A percentile compares a stretch with the other conserved stretches of the same genome.
phyloP scores from a whole-genome alignment of 2,888 invertebrate species.

The Lottia scabra region DNA sequence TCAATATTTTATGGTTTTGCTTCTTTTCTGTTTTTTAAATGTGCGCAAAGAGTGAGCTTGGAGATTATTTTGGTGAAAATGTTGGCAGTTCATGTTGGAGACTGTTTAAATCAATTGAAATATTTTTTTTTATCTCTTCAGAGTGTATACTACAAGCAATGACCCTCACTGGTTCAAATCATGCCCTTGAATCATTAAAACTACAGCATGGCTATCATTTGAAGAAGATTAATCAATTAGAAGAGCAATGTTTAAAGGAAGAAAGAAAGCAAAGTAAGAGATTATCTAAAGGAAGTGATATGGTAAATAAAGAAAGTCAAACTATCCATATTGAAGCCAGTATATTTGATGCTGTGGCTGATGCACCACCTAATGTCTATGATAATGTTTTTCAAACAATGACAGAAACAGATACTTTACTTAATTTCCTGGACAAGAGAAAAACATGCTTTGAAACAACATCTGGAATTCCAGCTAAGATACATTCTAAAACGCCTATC shows the following conservation, averaged over 20 bases:
- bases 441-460: conserved; percentile 17
- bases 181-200: conserved; percentile 78
- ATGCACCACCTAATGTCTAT: conserved; percentile 9
- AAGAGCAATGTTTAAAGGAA: conserved; percentile 30
- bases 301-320: conserved; percentile 27
- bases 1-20: too few species aligned
- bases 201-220: conserved; percentile 80
- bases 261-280: conserved; percentile 19
- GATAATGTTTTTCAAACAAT: conserved; percentile 41
- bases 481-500: not conserved
- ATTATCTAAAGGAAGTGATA: conserved; percentile 6
- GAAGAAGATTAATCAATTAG: conserved; percentile 72
- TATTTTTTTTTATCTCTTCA: conserved; percentile 25
- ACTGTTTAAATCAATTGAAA: not conserved
- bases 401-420: conserved; percentile 55
- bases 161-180: conserved; percentile 64
- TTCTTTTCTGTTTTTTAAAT: too few species aligned
- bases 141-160: conserved; percentile 77
- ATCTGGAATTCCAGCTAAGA: conserved; percentile 11
- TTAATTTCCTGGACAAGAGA: conserved; percentile 44
- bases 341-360: conserved; percentile 5
- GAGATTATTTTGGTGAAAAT: not conserved
- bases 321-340: conserved; percentile 23
- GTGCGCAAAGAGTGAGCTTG: not conserved
- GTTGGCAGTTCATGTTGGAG: not conserved